Base-by-base conservation (phyloP, 2,888 invertebrate species). In the Cacoxenus indagator region DNA sequence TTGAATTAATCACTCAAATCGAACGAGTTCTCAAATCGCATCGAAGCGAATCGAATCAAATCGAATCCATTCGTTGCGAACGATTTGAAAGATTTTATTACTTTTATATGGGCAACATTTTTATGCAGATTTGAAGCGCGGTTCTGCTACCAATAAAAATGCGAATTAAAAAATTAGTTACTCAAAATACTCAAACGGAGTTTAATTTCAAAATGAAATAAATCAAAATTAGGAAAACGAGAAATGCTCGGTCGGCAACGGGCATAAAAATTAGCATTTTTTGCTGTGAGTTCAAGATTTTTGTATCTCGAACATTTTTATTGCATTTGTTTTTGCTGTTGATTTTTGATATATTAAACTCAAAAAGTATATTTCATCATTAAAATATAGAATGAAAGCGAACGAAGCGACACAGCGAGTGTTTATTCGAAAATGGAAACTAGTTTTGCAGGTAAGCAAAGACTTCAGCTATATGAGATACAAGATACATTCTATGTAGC, bases 291-390 rank as follows among this genome's bases (percentile, higher is more conserved):
- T 4, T 37, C 37, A 31, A 8, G 5, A 8, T 31, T 37, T 14
- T 37, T 37, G 8, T 1, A 1, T 4, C 5, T 37, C 14, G 8
- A 4, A 4, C 31, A 4, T 37, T 37, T 37, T 37, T 37, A 14
- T 9, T 31, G 37, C 14, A 8, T 4, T 37, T 14, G 22, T 51
- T 22, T 48, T 57, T 68, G 66, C 67, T 73, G 70, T 82, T 43
- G 80, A 82, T 75, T 83, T 78, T 84, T 81, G 84, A 84, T 84
- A 84, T 81, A 81, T 81, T 81, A 79, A 81, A 81, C 79, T 81
- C 81, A 84, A 84, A 81, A 81, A 84, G 82, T 79, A 81, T 81
- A 84, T 81, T 81, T 81, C 84, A 81, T 84, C 84, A 84, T 81
- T 84, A 81, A 84, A 75, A 57, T 37, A 64, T 65, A 22, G 17